Percentiles rank a stretch among this genome's conserved stretches.
These are phyloP conservation scores for Hypomecis atomaria DNA, from an alignment of 2,888 invertebrate genomes.

Conservation along the genomic window DNA sequence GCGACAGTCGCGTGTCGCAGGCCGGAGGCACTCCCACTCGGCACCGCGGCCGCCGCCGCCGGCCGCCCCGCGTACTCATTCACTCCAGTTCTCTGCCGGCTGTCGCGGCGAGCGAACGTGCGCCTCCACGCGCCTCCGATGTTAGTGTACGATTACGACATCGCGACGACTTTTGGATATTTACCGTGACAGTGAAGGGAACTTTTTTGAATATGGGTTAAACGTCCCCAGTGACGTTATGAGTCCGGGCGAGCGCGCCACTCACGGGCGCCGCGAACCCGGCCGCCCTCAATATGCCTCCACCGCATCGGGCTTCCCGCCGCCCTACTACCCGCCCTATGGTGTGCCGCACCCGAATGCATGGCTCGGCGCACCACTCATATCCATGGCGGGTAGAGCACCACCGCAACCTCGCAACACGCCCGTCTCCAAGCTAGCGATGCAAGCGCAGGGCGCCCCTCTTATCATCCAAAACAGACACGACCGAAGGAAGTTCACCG, in stretches of 20 bases:
- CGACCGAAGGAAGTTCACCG: conserved; percentile 79
- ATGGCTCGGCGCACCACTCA: conserved; percentile 92
- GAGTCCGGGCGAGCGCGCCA: conserved; percentile 84
- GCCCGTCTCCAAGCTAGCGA: conserved; percentile 90
- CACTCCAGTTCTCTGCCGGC: conserved; percentile 80
- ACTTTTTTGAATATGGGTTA: conserved; percentile 88
- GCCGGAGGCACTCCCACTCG: conserved; percentile 74
- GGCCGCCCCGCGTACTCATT: conserved; percentile 74
- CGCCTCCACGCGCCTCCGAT: conserved; percentile 71
- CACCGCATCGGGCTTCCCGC: conserved; percentile 81
- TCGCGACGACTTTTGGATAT: conserved; percentile 72
- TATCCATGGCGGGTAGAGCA: conserved; percentile 89
- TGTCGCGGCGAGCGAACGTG: conserved; percentile 76
- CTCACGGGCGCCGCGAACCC: conserved; percentile 82
- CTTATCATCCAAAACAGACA: conserved; percentile 89
- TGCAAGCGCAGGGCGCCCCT: conserved; percentile 94
- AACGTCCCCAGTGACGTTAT: conserved; percentile 81
- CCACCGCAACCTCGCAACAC: conserved; percentile 73
- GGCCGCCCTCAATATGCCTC: conserved; percentile 81
- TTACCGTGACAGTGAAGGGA: conserved; percentile 81
- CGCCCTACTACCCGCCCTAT: conserved; percentile 81
- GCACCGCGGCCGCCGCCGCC: conserved; percentile 66
- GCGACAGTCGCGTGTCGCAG: conserved; percentile 68
- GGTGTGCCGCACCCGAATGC: conserved; percentile 85
- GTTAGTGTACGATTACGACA: conserved; percentile 83